Evolutionary conservation across 2,797 vertebrate genomes (phyloP), one percentile per base, ranked within the genome.

Genomic region (Onychomys leucogaster): DNA sequence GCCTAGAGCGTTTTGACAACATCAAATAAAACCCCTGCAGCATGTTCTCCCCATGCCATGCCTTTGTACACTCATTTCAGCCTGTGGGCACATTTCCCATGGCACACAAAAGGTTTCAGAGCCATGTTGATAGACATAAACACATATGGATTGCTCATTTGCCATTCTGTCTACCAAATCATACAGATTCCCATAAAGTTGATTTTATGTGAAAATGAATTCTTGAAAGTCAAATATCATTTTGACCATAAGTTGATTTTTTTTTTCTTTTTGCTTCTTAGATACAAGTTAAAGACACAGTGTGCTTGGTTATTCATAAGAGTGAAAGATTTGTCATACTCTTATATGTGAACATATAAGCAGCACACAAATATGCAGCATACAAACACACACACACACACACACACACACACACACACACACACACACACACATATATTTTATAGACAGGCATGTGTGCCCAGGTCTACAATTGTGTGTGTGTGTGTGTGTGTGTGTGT

Each of bases 1-100:
- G 98, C 98, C 98, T 98, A 91, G 81, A 98, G 98, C 98, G 2
- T 90, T 98, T 98, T 97, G 96, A 94, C 97, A 93, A 98, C 98
- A 98, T 98, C 98, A 99, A 98, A 99, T 96, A 93, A 98, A 98
- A 96, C 89, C 98, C 98, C 98, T 98, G 94, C 97, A 98, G 98
- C 96, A 2, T 97, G 97, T 97, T 98, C 97, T 98, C 95, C 97
- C 97, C 93, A 91, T 95, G 95, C 94, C 93, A 98, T 96, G 97
- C 96, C 98, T 98, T 98, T 98, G 98, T 98, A 98, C 97, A 82
- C 85, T 90, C 90, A 61, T 91, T 97, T 94, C 94, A 0, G 78
- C 98, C 98, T 19, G 57, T 92, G 96, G 97, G 98, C 95, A 93
- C 13, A 8, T 97, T 98, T 95, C 96, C 21, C 32, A 37, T 0